A percentile compares a stretch with the other conserved stretches of the same genome.
Evolutionary conservation across 2,888 invertebrate species (phyloP).

Genomic region (Spodoptera exigua): DNA sequence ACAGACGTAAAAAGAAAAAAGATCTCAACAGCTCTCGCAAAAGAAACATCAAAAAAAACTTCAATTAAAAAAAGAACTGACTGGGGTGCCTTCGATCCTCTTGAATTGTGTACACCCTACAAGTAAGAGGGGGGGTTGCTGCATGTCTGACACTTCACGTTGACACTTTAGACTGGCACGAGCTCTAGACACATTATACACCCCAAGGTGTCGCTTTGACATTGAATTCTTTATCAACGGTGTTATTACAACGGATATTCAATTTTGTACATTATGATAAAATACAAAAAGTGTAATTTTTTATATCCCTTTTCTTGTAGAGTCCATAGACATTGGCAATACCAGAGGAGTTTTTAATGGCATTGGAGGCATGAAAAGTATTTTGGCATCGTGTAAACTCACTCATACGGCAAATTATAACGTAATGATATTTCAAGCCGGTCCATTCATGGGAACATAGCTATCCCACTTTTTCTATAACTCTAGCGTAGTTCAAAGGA

Average conservation of each 20-base stretch:
- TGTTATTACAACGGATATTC: slow-evolving; percentile 17
- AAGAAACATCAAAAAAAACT: slow-evolving; percentile 40
- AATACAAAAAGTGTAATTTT: too few relatives aligned
- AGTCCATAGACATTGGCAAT: too few relatives aligned
- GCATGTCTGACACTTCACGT: slow-evolving; percentile 49
- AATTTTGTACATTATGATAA: neutral
- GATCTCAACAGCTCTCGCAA: slow-evolving; percentile 33
- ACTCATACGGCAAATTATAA: too few relatives aligned
- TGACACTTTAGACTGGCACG: slow-evolving; percentile 45
- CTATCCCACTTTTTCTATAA: too few relatives aligned
- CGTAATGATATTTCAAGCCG: too few relatives aligned
- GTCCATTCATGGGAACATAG: too few relatives aligned
- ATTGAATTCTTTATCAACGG: slow-evolving; percentile 20
- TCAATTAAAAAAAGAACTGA: slow-evolving; percentile 54
- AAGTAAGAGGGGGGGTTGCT: slow-evolving; percentile 51
- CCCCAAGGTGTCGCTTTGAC: slow-evolving; percentile 33
- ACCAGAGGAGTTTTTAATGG: too few relatives aligned
- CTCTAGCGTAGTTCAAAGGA: too few relatives aligned
- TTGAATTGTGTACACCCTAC: slow-evolving; percentile 37
- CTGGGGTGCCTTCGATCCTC: slow-evolving; percentile 46
- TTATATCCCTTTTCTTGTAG: too few relatives aligned
- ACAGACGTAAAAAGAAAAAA: slow-evolving; percentile 22
- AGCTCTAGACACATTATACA: slow-evolving; percentile 48
- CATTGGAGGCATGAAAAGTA: too few relatives aligned
- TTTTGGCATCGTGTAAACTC: too few relatives aligned